Percentiles rank a stretch among this genome's conserved stretches.
These are phyloP conservation scores for Atherix ibis DNA, from an alignment of 2,888 invertebrate genomes.

Conservation along the genomic window DNA sequence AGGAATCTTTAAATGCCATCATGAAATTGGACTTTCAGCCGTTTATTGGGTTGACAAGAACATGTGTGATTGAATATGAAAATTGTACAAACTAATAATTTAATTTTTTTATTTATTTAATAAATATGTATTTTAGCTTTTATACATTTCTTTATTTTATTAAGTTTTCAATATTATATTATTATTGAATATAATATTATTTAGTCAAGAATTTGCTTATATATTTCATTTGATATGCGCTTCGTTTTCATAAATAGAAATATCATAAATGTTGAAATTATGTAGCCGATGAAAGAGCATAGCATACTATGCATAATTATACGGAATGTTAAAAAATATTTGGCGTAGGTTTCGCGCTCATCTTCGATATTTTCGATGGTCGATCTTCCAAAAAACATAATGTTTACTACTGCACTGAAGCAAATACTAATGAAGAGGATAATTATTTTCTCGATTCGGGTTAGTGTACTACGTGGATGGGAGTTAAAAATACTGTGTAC, in stretches of 20 bases:
- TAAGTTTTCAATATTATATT: no score
- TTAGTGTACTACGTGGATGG: slow-evolving; percentile 5
- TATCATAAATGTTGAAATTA: not conserved
- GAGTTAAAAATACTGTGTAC: slow-evolving; percentile 3
- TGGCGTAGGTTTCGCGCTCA: slow-evolving; percentile 7
- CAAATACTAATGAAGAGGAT: slow-evolving; percentile 3
- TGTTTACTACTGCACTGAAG: slow-evolving; percentile 5
- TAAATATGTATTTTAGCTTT: no score
- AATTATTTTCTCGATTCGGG: slow-evolving; percentile 8
- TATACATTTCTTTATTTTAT: no score
- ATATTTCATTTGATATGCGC: no score
- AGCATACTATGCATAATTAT: slow-evolving; percentile 2
- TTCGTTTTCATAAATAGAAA: not conserved
- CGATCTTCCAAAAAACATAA: slow-evolving; percentile 6
- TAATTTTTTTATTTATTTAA: no score
- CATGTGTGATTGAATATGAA: no score
- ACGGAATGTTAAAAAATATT: slow-evolving; percentile 1
- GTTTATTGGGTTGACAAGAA: no score
- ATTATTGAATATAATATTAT: no score
- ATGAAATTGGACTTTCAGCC: no score
- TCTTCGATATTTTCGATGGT: slow-evolving; percentile 9
- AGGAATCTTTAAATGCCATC: no score
- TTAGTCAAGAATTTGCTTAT: no score
- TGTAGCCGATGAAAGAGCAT: slow-evolving; percentile 3
- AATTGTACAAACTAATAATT: no score